phyloP scores from a whole-genome alignment of 1,140 invertebrate genomes.

The Drosophila subobscura region DNA sequence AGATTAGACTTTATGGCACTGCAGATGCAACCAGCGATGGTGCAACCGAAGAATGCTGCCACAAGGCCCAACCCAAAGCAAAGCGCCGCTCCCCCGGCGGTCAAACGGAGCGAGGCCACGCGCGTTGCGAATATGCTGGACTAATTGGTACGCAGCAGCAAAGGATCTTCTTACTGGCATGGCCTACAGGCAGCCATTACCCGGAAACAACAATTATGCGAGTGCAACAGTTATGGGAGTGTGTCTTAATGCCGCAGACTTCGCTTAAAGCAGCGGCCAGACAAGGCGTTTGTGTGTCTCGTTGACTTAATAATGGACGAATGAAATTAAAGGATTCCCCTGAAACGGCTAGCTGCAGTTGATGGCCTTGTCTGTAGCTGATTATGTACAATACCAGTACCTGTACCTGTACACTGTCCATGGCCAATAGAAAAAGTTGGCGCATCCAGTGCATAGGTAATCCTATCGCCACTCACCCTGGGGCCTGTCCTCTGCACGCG shows the following conservation, averaged over 20 bases:
- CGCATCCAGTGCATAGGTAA: constrained; percentile 35
- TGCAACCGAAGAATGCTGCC: constrained; percentile 19
- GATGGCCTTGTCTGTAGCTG: too few species aligned
- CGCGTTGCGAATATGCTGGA: constrained; percentile 47
- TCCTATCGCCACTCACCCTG: constrained; percentile 29
- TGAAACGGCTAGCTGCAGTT: neutral
- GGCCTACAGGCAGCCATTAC: constrained; percentile 7
- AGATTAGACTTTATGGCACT: constrained; percentile 27
- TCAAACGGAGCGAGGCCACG: constrained; percentile 46
- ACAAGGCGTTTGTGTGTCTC: constrained; percentile 13
- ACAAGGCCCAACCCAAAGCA: constrained; percentile 8
- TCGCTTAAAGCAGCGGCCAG: too few species aligned
- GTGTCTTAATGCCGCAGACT: too few species aligned
- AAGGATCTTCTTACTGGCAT: constrained; percentile 6
- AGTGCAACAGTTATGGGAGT: too few species aligned
- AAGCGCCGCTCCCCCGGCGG: neutral
- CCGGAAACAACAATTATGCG: constrained; percentile 37
- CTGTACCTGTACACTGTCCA: constrained; percentile 2
- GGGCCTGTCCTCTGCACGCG: constrained; percentile 42
- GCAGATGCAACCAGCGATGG: constrained; percentile 15
- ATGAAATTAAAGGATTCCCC: constrained; percentile 4
- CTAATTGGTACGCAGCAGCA: constrained; percentile 57
- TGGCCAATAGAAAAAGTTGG: constrained; percentile 25
- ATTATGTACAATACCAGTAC: too few species aligned
- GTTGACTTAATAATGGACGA: constrained; percentile 59